These are phyloP conservation scores for Eciton burchellii DNA, from an alignment of 1,140 invertebrate genomes.

Conservation along the genomic window DNA sequence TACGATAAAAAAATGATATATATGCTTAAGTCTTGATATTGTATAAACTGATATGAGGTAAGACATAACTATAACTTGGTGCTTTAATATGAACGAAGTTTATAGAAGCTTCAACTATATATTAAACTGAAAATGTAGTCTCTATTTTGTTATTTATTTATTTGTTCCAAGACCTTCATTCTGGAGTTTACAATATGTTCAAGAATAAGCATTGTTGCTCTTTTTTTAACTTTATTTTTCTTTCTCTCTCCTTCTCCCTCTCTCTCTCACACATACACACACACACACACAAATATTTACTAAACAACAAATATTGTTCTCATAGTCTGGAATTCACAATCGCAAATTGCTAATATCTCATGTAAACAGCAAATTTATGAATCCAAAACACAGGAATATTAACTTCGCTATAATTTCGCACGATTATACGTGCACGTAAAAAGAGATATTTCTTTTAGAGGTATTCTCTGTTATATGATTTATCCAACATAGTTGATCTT, in stretches of 20 bases:
- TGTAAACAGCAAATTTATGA: neutral
- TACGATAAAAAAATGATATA: slow-evolving; percentile 56
- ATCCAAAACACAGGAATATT: neutral
- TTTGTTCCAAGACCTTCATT: slow-evolving; percentile 57
- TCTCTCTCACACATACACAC: neutral
- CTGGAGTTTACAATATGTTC: slow-evolving; percentile 45
- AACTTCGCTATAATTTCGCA: slow-evolving; percentile 14
- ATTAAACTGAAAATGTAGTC: slow-evolving; percentile 66
- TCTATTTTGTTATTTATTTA: slow-evolving; percentile 67
- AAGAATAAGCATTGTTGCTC: slow-evolving; percentile 27
- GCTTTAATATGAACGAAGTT: slow-evolving; percentile 65
- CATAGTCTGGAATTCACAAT: slow-evolving; percentile 48
- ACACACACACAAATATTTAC: neutral
- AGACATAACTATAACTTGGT: slow-evolving; percentile 60
- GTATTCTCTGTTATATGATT: neutral
- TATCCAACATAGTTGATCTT: neutral
- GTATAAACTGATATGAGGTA: slow-evolving; percentile 56
- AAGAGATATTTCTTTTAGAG: neutral
- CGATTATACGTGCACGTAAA: neutral
- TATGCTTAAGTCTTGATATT: slow-evolving; percentile 64
- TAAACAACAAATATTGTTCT: slow-evolving; percentile 27
- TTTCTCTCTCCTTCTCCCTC: no score
- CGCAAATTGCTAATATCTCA: neutral
- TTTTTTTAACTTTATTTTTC: slow-evolving; percentile 22
- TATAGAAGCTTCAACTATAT: slow-evolving; percentile 60